Percentiles rank a stretch among this genome's conserved stretches.
These are phyloP conservation scores for Enteromius treurensis DNA, from an alignment of 2,797 vertebrate species.

Conservation along the genomic window DNA sequence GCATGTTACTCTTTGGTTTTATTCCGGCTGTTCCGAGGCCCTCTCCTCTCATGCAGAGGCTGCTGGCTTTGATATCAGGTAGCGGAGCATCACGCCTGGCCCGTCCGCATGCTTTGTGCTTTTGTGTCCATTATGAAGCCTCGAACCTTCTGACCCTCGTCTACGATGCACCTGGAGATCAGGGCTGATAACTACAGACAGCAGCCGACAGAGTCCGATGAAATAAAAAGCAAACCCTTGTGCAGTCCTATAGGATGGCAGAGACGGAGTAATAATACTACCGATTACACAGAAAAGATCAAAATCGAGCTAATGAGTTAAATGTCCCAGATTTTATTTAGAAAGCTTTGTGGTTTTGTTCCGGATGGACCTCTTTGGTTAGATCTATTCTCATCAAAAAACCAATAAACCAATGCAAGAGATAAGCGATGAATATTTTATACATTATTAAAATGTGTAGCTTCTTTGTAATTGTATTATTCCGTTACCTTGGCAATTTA, in stretches of 20 bases:
- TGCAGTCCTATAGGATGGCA: not conserved
- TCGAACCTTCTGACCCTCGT: slow-evolving; percentile 70
- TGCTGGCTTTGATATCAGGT: slow-evolving; percentile 61
- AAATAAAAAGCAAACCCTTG: slow-evolving; percentile 23
- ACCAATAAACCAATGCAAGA: slow-evolving; percentile 9
- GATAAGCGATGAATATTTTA: slow-evolving; percentile 25
- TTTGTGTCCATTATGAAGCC: slow-evolving; percentile 61
- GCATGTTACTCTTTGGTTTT: slow-evolving; percentile 13
- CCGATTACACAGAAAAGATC: slow-evolving; percentile 29
- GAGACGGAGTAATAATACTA: slow-evolving; percentile 2
- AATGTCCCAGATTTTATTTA: slow-evolving; percentile 17
- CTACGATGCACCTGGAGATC: slow-evolving; percentile 82
- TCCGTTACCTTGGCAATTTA: not conserved
- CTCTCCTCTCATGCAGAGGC: slow-evolving; percentile 37
- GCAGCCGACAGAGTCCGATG: slow-evolving; percentile 25
- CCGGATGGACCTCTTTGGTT: slow-evolving; percentile 1
- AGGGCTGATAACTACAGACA: slow-evolving; percentile 70
- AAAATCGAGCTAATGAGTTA: slow-evolving; percentile 30
- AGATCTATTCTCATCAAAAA: slow-evolving; percentile 8
- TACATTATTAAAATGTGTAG: slow-evolving; percentile 7
- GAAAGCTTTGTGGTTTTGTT: slow-evolving; percentile 16
- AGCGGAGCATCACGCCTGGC: slow-evolving; percentile 58
- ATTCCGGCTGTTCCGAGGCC: slow-evolving; percentile 6
- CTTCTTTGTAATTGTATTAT: slow-evolving; percentile 4
- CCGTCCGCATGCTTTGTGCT: slow-evolving; percentile 54